A percentile compares a stretch with the other conserved stretches of the same genome.
Evolutionary conservation across 2,113 vertebrate species (phyloP).

Genomic region (Rallus limicola): DNA sequence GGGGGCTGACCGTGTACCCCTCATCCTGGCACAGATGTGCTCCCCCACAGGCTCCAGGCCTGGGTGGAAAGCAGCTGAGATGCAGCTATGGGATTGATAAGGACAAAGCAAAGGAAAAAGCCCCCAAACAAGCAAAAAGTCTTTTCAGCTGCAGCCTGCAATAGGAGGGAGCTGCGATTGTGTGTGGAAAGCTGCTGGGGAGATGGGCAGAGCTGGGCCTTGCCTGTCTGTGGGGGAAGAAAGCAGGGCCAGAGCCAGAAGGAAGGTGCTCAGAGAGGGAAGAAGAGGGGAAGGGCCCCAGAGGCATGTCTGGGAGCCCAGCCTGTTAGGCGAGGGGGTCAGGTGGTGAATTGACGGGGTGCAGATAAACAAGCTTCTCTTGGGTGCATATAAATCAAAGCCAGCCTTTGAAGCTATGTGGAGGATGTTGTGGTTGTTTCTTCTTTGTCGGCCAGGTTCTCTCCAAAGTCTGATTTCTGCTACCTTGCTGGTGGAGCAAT

Average conservation of each 20-base stretch:
- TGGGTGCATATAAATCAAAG: background rate
- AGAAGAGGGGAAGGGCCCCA: background rate
- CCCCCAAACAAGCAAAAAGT: background rate
- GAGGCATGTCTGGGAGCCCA: background rate
- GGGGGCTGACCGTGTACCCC: background rate
- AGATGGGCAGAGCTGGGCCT: background rate
- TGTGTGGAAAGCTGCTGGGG: background rate
- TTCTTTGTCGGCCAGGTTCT: background rate
- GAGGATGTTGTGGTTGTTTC: background rate
- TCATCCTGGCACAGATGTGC: background rate
- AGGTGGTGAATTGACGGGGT: background rate
- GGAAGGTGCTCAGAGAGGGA: background rate
- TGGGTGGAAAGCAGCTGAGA: background rate
- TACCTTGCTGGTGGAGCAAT: background rate
- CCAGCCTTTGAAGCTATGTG: conserved; percentile 3
- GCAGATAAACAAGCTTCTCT: conserved; percentile 1
- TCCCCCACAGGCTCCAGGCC: background rate
- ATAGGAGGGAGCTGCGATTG: background rate
- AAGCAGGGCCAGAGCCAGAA: background rate
- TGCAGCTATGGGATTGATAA: background rate
- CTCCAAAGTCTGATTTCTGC: background rate
- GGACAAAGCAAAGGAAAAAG: background rate
- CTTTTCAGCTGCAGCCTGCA: background rate
- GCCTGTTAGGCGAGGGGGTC: background rate
- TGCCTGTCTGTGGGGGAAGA: background rate